phyloP scores from a whole-genome alignment of 1,140 invertebrate genomes.

The Trinorchestia longiramus region DNA sequence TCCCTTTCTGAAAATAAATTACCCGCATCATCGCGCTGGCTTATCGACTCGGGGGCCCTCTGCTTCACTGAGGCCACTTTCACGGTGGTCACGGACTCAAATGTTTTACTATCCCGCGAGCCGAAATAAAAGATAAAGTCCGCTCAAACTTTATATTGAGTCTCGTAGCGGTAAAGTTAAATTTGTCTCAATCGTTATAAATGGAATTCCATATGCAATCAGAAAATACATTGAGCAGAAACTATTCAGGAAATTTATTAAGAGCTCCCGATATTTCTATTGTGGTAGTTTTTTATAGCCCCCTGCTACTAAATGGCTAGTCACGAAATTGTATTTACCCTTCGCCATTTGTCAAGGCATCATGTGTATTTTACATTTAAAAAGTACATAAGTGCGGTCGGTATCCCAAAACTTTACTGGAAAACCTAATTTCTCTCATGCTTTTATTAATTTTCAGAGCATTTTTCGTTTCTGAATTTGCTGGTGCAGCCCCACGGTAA shows the following conservation, averaged over 20 bases:
- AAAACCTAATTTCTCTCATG: not conserved
- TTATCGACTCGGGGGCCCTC: not conserved
- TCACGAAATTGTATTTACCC: no score
- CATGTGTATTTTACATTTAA: not conserved
- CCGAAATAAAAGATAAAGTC: not conserved
- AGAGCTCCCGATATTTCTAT: not conserved
- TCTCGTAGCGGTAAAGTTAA: not conserved
- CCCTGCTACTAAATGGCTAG: no score
- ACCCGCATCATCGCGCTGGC: not conserved
- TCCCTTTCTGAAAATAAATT: not conserved
- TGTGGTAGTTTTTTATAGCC: no score
- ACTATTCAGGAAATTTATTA: not conserved
- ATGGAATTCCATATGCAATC: not conserved
- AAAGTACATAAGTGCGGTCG: not conserved
- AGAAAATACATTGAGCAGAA: not conserved
- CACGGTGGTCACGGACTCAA: not conserved
- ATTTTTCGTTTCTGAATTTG: not conserved
- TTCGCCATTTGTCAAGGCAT: no score
- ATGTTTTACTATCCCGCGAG: not conserved
- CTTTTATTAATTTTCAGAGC: not conserved
- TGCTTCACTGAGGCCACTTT: not conserved
- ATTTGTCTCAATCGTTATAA: not conserved
- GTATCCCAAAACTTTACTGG: not conserved
- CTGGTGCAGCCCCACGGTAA: no score
- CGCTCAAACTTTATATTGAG: not conserved